A percentile compares a stretch with the other conserved stretches of the same genome.
phyloP scores from a whole-genome alignment of 2,888 invertebrate species.

The Metellina segmentata region DNA sequence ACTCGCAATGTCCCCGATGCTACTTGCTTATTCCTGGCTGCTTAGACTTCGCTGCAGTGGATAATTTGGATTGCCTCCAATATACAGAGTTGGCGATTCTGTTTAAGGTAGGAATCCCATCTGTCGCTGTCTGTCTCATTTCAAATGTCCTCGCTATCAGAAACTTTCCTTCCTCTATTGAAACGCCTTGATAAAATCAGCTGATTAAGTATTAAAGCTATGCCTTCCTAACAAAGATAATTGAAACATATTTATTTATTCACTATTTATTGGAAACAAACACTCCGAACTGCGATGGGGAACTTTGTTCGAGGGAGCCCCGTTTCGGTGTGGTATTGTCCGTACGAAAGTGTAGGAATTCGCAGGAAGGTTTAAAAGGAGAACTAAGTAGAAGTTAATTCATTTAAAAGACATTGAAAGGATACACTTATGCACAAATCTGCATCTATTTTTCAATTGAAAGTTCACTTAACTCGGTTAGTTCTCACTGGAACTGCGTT shows the following conservation, averaged over 20 bases:
- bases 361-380: too few relatives aligned
- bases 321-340: too few relatives aligned
- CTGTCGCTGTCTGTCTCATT: slow-evolving; percentile 48
- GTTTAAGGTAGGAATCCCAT: slow-evolving; percentile 43
- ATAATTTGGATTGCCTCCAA: slow-evolving; percentile 58
- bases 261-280: not conserved
- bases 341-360: too few relatives aligned
- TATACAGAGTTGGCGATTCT: slow-evolving; percentile 38
- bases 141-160: slow-evolving; percentile 33
- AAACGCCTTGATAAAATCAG: slow-evolving; percentile 49
- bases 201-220: slow-evolving; percentile 44
- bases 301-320: too few relatives aligned
- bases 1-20: slow-evolving; percentile 15
- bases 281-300: not conserved
- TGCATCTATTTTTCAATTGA: too few relatives aligned
- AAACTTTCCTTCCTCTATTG: slow-evolving; percentile 14
- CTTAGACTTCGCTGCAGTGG: slow-evolving; percentile 33
- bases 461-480: too few relatives aligned
- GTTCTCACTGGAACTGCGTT: too few relatives aligned
- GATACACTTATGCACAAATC: too few relatives aligned
- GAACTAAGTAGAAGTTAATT: too few relatives aligned
- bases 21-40: slow-evolving; percentile 55
- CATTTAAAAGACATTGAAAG: too few relatives aligned
- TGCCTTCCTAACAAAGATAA: slow-evolving; percentile 15
- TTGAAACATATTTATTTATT: slow-evolving; percentile 16